Evolutionary conservation across 2,797 vertebrate genomes (phyloP), one percentile per base, ranked within the genome.

Genomic region (Coccyzus lansbergi): DNA sequence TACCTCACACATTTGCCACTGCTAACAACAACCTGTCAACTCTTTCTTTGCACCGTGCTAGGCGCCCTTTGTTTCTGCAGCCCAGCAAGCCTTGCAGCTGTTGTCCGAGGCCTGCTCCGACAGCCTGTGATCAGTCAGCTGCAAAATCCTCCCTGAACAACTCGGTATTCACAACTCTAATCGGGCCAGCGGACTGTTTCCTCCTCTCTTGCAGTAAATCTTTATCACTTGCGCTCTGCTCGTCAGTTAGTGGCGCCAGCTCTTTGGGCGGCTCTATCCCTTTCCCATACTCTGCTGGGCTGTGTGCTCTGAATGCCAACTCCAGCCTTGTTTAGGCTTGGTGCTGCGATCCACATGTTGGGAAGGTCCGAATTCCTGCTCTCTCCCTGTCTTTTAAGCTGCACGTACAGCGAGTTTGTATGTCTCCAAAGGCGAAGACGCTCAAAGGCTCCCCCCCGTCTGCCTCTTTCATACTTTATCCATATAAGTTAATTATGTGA

Each of bases 91-190:
- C 97, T 97, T 98, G 98, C 98, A 98, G 98, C 98, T 98, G 98
- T 98, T 98, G 98, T 97, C 97, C 97, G 96, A 97, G 96, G 96
- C 96, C 95, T 96, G 93, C 98, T 97, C 97, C 93, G 96, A 98
- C 98, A 98, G 97, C 97, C 98, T 98, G 97, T 98, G 98, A 98
- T 98, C 98, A 98, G 97, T 98, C 97, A 98, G 98, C 97, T 98
- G 98, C 98, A 96, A 98, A 98, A 98, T 98, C 98, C 97, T 97
- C 97, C 97, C 97, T 98, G 98, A 97, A 98, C 98, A 98, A 96
- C 97, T 97, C 96, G 92, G 97, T 96, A 98, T 98, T 98, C 98
- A 98, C 96, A 95, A 97, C 96, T 94, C 96, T 98, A 98, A 97
- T 97, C 96, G 91, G 97, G 97, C 98, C 97, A 97, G 97, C 88